Conservation (phyloP, 2,113 vertebrate genomes). For the Miniopterus natalensis region DNA sequence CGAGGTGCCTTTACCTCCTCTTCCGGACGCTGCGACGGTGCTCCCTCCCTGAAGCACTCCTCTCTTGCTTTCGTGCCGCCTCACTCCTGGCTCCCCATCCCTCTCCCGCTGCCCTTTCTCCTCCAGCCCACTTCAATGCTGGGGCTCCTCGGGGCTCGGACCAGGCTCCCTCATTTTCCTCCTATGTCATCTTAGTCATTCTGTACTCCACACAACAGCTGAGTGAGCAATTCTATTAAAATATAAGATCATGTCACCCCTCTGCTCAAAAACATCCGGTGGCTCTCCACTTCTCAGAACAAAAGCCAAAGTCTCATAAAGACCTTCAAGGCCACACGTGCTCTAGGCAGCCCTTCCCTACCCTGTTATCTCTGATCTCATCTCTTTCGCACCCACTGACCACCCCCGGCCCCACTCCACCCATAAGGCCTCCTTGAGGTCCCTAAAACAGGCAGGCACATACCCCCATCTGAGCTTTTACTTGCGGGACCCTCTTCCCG, state of each 20-base stretch:
- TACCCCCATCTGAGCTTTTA: background rate
- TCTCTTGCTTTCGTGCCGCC: background rate
- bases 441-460: background rate
- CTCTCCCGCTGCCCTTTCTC: background rate
- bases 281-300: slow-evolving; percentile 5
- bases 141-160: background rate
- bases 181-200: background rate
- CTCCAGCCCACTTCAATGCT: background rate
- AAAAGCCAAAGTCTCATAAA: background rate
- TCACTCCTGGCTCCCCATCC: background rate
- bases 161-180: background rate
- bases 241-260: background rate
- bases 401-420: rapidly evolving
- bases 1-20: background rate
- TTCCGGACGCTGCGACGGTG: background rate
- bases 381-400: background rate
- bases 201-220: background rate
- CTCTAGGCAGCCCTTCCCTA: background rate
- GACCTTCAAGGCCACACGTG: background rate
- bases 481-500: background rate
- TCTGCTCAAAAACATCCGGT: background rate
- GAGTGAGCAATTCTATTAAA: background rate
- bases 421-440: background rate
- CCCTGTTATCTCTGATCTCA: background rate
- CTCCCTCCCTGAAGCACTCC: background rate